Conservation (phyloP, 2,113 vertebrate species). For the Empidonax alnorum region DNA sequence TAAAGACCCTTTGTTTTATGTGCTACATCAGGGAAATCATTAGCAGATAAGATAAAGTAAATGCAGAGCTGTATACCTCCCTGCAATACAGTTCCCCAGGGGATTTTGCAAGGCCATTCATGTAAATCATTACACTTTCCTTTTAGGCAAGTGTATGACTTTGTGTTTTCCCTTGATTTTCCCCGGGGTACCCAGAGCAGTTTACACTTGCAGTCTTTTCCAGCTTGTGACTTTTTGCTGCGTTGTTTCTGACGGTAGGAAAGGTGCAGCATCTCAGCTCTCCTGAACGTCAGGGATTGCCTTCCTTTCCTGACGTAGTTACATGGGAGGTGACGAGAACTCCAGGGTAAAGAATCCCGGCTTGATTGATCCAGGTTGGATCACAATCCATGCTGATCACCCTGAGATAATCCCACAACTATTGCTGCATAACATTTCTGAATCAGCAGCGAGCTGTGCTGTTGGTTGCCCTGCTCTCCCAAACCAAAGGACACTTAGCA, state of each 20-base stretch:
- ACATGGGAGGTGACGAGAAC: accelerated
- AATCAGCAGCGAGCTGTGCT: background rate
- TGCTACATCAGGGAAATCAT: background rate
- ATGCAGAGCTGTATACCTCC: background rate
- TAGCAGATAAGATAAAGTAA: conserved; percentile 36
- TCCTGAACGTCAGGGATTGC: background rate
- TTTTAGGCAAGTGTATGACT: background rate
- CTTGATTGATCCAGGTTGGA: background rate
- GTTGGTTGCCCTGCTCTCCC: background rate
- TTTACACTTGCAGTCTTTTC: background rate
- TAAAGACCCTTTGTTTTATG: conserved; percentile 1
- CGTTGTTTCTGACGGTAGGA: background rate
- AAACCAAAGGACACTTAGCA: background rate
- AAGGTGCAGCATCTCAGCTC: background rate
- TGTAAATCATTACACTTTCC: background rate
- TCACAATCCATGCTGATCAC: background rate
- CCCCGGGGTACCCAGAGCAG: background rate
- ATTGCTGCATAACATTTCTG: background rate
- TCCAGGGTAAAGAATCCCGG: background rate
- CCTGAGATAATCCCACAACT: background rate
- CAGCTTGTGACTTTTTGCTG: background rate
- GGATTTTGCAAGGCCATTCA: background rate
- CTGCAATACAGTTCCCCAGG: background rate
- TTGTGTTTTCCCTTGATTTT: background rate
- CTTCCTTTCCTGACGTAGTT: background rate